Evolutionary conservation across 2,888 invertebrate species (phyloP).

Genomic region (Ligdia adustata): DNA sequence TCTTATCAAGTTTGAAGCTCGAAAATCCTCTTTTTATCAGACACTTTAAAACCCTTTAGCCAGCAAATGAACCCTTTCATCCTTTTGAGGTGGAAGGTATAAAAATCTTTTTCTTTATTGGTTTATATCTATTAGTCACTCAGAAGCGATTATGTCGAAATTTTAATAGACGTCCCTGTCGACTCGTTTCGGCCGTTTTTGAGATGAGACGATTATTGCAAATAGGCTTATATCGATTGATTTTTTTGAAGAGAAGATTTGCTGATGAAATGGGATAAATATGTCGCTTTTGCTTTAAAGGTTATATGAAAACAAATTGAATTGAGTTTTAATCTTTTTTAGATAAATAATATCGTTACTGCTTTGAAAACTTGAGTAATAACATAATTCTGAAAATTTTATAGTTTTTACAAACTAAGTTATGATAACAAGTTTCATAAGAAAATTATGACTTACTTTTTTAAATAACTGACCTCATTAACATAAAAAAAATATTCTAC

Average conservation of each 20-base stretch:
- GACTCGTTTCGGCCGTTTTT: conserved; percentile 31
- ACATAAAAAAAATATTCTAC: too few species aligned
- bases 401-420: too few species aligned
- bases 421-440: too few species aligned
- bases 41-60: conserved; percentile 45
- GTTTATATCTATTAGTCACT: conserved; percentile 59
- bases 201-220: conserved; percentile 27
- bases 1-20: conserved; percentile 22
- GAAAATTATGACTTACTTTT: too few species aligned
- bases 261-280: conserved; percentile 5
- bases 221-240: conserved; percentile 33
- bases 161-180: conserved; percentile 48
- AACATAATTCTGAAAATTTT: too few species aligned
- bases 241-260: conserved; percentile 15
- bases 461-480: too few species aligned
- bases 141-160: conserved; percentile 50
- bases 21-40: conserved; percentile 35
- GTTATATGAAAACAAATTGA: not conserved
- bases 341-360: too few species aligned
- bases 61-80: conserved; percentile 47
- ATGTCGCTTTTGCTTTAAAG: not conserved
- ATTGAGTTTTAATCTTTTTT: too few species aligned
- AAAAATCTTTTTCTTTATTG: conserved; percentile 58
- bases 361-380: too few species aligned
- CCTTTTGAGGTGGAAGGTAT: conserved; percentile 44